These are phyloP conservation scores for Ooceraea biroi DNA, from an alignment of 1,140 invertebrate genomes.

Conservation along the genomic window DNA sequence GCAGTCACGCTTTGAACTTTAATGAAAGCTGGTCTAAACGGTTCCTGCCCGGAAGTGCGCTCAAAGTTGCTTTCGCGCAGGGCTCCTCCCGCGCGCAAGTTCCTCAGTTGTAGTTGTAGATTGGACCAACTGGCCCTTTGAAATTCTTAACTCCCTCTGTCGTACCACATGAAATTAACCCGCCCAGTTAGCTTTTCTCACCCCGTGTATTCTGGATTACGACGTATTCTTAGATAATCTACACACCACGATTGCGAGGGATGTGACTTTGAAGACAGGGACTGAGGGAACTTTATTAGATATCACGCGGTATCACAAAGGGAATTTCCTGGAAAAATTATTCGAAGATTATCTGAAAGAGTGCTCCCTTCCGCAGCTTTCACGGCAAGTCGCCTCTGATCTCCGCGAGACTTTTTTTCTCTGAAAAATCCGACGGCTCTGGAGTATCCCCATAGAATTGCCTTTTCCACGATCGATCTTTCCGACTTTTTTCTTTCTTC, in stretches of 20 bases:
- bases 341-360: too few species aligned
- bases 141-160: background rate
- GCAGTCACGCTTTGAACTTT: background rate
- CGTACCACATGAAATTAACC: slow-evolving; percentile 9
- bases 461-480: too few species aligned
- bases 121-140: background rate
- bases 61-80: slow-evolving; percentile 14
- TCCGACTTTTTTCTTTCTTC: too few species aligned
- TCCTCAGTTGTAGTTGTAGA: background rate
- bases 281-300: too few species aligned
- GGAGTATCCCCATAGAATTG: too few species aligned
- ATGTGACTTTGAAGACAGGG: background rate
- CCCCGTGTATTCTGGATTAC: background rate
- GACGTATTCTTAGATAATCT: slow-evolving; percentile 5
- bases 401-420: too few species aligned
- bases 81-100: background rate
- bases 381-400: too few species aligned
- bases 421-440: too few species aligned
- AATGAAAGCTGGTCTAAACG: slow-evolving; percentile 20
- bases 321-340: too few species aligned
- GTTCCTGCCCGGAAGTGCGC: background rate
- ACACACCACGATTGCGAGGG: background rate
- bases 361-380: too few species aligned
- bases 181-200: background rate
- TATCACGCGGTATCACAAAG: too few species aligned